phyloP scores from a whole-genome alignment of 2,113 vertebrate species.

The Peromyscus californicus region DNA sequence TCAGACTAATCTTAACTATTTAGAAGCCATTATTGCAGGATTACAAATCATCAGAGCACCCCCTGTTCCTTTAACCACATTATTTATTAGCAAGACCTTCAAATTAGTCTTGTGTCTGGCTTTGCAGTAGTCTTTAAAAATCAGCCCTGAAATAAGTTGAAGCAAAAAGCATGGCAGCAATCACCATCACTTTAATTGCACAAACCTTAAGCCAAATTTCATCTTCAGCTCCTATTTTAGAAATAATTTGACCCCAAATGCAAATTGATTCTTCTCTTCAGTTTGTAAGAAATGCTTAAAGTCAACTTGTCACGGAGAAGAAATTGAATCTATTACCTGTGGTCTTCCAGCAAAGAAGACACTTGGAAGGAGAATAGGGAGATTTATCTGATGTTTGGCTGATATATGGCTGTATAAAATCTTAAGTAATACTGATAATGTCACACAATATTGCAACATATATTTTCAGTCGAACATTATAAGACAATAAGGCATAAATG shows the following conservation, averaged over 20 bases:
- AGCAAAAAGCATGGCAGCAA: constrained; percentile 50
- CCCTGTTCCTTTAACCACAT: constrained; percentile 67
- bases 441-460: constrained; percentile 91
- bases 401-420: constrained; percentile 91
- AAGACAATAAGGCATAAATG: constrained; percentile 92
- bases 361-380: constrained; percentile 82
- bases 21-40: constrained; percentile 88
- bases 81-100: constrained; percentile 83
- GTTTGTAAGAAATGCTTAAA: constrained; percentile 88
- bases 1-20: constrained; percentile 90
- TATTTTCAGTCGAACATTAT: constrained; percentile 90
- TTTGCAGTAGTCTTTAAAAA: constrained; percentile 63
- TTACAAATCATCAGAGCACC: constrained; percentile 88
- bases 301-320: constrained; percentile 88
- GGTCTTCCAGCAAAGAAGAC: constrained; percentile 82
- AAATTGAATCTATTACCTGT: constrained; percentile 89
- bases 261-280: constrained; percentile 83
- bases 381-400: constrained; percentile 90
- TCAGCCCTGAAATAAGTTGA: constrained; percentile 60
- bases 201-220: constrained; percentile 72
- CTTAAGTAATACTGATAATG: constrained; percentile 93
- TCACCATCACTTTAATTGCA: constrained; percentile 68
- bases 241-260: constrained; percentile 85
- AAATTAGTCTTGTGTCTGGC: constrained; percentile 80
- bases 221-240: constrained; percentile 81